Conservation (phyloP, 2,797 vertebrate genomes). For the Pangasius djambal region DNA sequence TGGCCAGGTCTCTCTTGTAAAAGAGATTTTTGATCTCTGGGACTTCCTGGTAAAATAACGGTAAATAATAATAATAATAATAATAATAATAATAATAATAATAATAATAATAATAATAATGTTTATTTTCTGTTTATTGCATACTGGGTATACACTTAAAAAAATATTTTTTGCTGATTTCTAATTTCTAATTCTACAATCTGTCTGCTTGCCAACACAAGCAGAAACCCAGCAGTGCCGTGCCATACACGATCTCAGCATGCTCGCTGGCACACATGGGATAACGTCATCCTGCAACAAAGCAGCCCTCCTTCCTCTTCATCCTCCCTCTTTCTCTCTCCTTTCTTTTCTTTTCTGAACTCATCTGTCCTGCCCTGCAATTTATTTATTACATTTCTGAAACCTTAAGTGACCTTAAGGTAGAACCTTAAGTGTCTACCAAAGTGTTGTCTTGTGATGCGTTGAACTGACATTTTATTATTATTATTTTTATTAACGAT, state of each 20-base stretch:
- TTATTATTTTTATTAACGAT: neutral
- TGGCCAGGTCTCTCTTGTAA: no score
- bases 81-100: no score
- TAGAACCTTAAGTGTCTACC: neutral
- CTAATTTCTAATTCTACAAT: neutral
- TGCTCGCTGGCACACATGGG: neutral
- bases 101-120: no score
- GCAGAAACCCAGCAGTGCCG: conserved; percentile 13
- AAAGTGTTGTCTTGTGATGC: neutral
- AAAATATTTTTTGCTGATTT: neutral
- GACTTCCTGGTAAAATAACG: no score
- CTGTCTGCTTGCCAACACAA: neutral
- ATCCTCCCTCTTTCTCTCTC: neutral
- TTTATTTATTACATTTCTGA: neutral
- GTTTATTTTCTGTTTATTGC: neutral
- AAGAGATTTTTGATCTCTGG: no score
- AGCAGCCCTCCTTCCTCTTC: neutral
- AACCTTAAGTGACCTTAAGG: neutral
- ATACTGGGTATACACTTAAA: neutral
- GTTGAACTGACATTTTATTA: neutral
- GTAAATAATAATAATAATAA: no score
- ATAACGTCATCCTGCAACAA: conserved; percentile 30
- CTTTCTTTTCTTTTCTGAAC: neutral
- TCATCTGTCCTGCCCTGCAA: neutral
- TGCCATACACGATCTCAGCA: conserved; percentile 43